Evolutionary conservation across 2,888 invertebrate genomes (phyloP), one percentile per base, ranked within the genome.

Genomic region (Ischnus inquisitorius): DNA sequence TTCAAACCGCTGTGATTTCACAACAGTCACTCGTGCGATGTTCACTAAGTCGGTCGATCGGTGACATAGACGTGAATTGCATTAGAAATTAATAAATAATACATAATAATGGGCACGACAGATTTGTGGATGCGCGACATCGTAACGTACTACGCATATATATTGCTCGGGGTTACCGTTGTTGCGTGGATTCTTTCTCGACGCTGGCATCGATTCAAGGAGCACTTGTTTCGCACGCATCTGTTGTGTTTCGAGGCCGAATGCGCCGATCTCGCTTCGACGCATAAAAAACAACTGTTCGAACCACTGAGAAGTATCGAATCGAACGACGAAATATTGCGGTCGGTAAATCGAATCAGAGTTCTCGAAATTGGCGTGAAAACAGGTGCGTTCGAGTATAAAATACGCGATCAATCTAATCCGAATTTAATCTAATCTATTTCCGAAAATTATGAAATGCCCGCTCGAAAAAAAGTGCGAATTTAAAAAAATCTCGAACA

Each of bases 311-410:
- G 85, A n/a, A 28, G 86, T n/a, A 71, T 88, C 3, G 69, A 87
- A 51, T 92, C 92, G 0, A 86, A 86, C 41, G 91, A 93, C 54
- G 82, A 85, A n/a, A 86, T 87, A 67, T 86, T 93, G 25, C 86
- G 89, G n/a, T 88, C 87, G 2, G 79, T 90, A 68, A 87, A 88
- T 8, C 82, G 87, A 39, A 90, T 93, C 64, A 89, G 92, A 16
- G 75, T 93, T 10, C 87, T 92, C 19, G 92, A 93, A 86, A 92
- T 93, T 79, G 92, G 92, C 16, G 91, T 93, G 0, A 93, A 93
- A 89, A 93, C 92, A 69, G 93, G 92, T 92, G 65, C 10, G 14
- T 14, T 60, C 4, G 2, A 28, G 25, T 28, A 28, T 43, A 34
- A 12, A 68, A 57, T 39, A 54, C 12, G 3, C 3, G 8, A 12